These are phyloP conservation scores for Eueremaeus valkanovi DNA, from an alignment of 2,888 invertebrate species.

Conservation along the genomic window DNA sequence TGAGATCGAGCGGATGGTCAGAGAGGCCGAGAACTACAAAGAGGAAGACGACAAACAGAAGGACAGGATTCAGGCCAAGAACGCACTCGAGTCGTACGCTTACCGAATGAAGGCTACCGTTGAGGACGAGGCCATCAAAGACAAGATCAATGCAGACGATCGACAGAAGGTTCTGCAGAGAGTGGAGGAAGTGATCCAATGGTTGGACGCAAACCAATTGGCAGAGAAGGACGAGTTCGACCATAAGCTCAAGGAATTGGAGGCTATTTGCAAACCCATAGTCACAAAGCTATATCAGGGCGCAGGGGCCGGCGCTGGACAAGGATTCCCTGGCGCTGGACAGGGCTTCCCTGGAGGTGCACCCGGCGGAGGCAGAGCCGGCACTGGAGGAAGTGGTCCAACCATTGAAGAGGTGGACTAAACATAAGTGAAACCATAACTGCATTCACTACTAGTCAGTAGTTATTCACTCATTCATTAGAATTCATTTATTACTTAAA, in stretches of 20 bases:
- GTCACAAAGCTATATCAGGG: conserved; percentile 86
- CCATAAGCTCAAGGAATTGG: conserved; percentile 90
- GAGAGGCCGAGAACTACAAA: conserved; percentile 88
- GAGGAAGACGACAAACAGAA: conserved; percentile 58
- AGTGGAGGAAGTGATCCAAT: conserved; percentile 63
- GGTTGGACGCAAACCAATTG: conserved; percentile 75
- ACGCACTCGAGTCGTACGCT: conserved; percentile 76
- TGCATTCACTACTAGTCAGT: too few species aligned
- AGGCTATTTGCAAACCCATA: conserved; percentile 86
- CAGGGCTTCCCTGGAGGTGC: conserved; percentile 21
- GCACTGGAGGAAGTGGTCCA: conserved; percentile 45
- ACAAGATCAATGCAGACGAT: conserved; percentile 62
- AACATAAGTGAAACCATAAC: neutral
- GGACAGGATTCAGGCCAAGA: conserved; percentile 68
- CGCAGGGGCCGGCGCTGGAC: conserved; percentile 45
- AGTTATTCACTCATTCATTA: too few species aligned
- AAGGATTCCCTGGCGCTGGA: conserved; percentile 37
- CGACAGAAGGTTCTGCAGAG: conserved; percentile 60
- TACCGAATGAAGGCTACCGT: conserved; percentile 87
- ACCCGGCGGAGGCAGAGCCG: conserved; percentile 27
- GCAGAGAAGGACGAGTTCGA: conserved; percentile 93
- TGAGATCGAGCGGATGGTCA: conserved; percentile 52
- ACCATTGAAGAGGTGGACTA: conserved; percentile 49
- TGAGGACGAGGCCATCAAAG: conserved; percentile 57
- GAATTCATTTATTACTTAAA: too few species aligned